phyloP scores from a whole-genome alignment of 1,140 invertebrate genomes.

The Bilobella aurantiaca region DNA sequence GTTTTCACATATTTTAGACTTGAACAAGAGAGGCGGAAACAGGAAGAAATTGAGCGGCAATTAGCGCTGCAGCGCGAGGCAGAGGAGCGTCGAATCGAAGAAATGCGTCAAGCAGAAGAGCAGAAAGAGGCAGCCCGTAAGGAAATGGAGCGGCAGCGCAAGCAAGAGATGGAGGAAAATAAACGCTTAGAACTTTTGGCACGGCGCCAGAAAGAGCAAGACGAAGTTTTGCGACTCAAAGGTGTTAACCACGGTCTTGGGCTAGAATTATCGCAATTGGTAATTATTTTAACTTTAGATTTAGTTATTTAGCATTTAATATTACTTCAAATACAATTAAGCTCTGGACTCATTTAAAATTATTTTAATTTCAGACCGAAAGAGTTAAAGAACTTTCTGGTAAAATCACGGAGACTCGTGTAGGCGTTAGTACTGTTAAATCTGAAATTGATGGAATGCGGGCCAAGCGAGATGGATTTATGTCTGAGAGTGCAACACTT shows the following conservation, averaged over 20 bases:
- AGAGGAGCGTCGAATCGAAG: constrained; percentile 59
- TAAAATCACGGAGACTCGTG: constrained; percentile 76
- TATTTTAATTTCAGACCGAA: constrained; percentile 49
- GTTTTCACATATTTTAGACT: constrained; percentile 38
- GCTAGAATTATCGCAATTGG: constrained; percentile 66
- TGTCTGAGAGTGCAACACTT: constrained; percentile 76
- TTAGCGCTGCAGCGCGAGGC: constrained; percentile 70
- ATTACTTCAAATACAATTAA: too few relatives aligned
- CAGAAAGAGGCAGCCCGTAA: constrained; percentile 69
- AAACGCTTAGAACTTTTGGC: constrained; percentile 73
- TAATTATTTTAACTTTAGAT: constrained; percentile 36
- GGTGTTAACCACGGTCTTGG: constrained; percentile 76
- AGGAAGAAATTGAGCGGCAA: constrained; percentile 61
- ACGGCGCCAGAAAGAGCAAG: constrained; percentile 75
- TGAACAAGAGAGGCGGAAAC: constrained; percentile 54
- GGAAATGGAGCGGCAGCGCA: constrained; percentile 85
- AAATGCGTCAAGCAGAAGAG: constrained; percentile 58
- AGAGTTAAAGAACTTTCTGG: constrained; percentile 75
- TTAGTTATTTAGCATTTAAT: too few relatives aligned
- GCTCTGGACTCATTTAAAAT: constrained; percentile 13
- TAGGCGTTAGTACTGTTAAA: constrained; percentile 83
- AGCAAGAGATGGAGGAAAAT: constrained; percentile 89
- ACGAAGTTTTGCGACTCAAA: constrained; percentile 77
- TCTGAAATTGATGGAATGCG: constrained; percentile 94
- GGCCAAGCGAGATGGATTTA: constrained; percentile 71